These are phyloP conservation scores for Pterophyllum scalare DNA, from an alignment of 2,113 vertebrate genomes.

Conservation along the genomic window DNA sequence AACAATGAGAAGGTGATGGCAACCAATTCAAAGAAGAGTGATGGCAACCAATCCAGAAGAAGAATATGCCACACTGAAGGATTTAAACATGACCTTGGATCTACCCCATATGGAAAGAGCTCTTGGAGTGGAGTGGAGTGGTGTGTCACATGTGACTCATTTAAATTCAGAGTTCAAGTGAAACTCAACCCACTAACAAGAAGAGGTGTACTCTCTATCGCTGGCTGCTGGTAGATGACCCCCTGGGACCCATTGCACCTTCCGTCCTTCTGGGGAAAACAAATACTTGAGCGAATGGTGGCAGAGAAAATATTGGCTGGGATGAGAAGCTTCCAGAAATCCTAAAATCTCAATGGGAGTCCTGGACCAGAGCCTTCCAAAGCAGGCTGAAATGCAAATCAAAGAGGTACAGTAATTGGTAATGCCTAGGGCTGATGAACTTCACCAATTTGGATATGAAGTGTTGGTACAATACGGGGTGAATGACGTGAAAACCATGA, in stretches of 20 bases:
- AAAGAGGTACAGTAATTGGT: too few relatives aligned
- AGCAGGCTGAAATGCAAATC: too few relatives aligned
- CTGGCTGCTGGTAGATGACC: constrained; percentile 19
- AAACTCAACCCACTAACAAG: background rate
- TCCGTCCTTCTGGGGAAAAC: background rate
- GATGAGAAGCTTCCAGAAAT: too few relatives aligned
- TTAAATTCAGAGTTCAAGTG: constrained; percentile 6
- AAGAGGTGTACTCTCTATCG: constrained; percentile 3
- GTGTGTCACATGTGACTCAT: background rate
- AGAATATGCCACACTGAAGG: constrained; percentile 6
- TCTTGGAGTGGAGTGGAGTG: constrained; percentile 11
- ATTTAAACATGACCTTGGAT: constrained; percentile 23
- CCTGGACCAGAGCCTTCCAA: too few relatives aligned
- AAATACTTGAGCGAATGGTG: too few relatives aligned
- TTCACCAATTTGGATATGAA: too few relatives aligned
- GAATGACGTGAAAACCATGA: too few relatives aligned
- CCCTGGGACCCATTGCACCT: background rate
- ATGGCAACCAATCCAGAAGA: background rate
- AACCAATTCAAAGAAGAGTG: background rate
- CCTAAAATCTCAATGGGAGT: too few relatives aligned
- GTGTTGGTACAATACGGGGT: too few relatives aligned
- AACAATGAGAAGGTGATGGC: background rate
- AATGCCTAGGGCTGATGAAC: too few relatives aligned
- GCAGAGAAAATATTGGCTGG: too few relatives aligned
- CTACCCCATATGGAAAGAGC: constrained; percentile 27